Evolutionary conservation across 2,113 vertebrate genomes (phyloP).

Genomic region (Theristicus caerulescens): DNA sequence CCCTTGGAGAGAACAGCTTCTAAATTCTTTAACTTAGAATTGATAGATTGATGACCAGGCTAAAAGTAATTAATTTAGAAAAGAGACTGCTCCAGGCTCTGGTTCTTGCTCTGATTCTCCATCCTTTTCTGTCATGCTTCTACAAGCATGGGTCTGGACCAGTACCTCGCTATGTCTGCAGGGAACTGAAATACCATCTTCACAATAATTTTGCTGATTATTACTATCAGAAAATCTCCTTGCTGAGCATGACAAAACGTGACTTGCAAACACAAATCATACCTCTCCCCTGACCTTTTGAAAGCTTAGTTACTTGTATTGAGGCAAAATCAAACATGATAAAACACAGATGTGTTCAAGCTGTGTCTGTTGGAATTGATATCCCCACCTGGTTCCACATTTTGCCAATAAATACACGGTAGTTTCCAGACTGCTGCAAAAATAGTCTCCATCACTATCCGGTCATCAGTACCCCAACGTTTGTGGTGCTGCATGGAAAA

Average conservation of each 20-base stretch:
- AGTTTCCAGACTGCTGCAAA: background rate
- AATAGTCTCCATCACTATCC: background rate
- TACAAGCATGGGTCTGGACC: background rate
- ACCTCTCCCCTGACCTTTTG: background rate
- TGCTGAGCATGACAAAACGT: background rate
- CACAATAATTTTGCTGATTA: background rate
- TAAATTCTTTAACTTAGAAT: background rate
- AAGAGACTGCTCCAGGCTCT: background rate
- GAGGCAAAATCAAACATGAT: background rate
- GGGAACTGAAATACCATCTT: background rate
- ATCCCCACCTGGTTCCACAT: background rate
- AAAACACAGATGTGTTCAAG: background rate
- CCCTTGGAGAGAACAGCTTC: background rate
- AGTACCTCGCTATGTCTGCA: background rate
- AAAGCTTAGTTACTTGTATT: background rate
- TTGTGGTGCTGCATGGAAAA: background rate
- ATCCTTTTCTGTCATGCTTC: background rate
- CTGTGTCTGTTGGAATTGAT: background rate
- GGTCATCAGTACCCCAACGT: background rate
- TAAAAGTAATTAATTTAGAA: background rate
- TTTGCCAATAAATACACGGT: background rate
- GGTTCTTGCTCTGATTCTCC: background rate
- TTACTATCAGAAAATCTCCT: background rate
- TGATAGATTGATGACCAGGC: background rate
- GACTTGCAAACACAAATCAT: background rate